Base-by-base conservation (phyloP, 2,113 vertebrate genomes). In the Brevimyrus niger region DNA sequence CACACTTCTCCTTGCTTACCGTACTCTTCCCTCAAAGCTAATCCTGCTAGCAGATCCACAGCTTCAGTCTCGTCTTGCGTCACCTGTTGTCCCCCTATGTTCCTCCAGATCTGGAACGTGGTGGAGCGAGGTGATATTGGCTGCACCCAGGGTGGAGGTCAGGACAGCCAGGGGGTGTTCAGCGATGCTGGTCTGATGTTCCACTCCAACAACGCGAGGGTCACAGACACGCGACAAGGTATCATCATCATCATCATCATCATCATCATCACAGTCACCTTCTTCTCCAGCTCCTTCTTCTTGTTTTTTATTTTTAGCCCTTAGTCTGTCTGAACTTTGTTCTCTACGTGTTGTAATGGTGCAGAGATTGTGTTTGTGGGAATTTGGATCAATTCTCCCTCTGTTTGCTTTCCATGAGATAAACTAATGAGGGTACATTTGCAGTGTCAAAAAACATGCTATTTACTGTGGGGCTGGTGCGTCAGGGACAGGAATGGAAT, bases 111-210 rank as follows among this genome's bases (percentile, higher is more conserved):
- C 7, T 99, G 98, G 98, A 91, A 96, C 0, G 90, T 93, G 0
- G 97, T 99, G 91, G 96, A 97, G 92, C 91, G 92, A 1, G 91
- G 95, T 0, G 98, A 98, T 94, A 95, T 97, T 0, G 97, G 96
- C 88, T 99, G 97, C 92, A 96, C 96, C 0, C 50, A 93, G 0
- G 97, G 97, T 19, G 96, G 97, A 0, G 97, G 97, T 1, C 73
- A 1, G 38, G 87, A 97, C 89, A 96, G 95, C 0, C 13, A 87
- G 0, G 94, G 94, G 0, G 97, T 99, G 86, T 98, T 99, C 84
- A 48, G 8, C 0, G 96, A 97, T 0, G 97, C 98, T 0, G 98
- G 98, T 5, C 92, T 99, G 90, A 90, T 95, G 88, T 91, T 96
- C 88, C 0, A 55, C 90, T 96, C 96, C 88, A 97, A 0, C 69